A percentile compares a stretch with the other conserved stretches of the same genome.
These are phyloP conservation scores for Sebastes schlegelii DNA, from an alignment of 2,113 vertebrate genomes.

Conservation along the genomic window DNA sequence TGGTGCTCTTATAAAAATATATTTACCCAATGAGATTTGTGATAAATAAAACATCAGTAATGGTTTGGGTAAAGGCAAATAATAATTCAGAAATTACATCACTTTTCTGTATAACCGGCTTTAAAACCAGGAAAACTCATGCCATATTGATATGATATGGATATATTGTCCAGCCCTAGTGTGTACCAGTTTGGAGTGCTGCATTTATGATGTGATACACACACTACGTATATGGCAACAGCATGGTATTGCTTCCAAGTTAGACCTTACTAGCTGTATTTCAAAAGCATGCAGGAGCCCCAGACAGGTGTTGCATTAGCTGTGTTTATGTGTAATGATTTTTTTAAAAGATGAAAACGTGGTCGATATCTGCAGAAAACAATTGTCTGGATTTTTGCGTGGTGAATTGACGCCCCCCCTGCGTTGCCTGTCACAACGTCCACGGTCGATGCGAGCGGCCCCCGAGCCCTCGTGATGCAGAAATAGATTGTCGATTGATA, in stretches of 20 bases:
- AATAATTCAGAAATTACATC: too few species aligned
- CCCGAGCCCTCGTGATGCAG: constrained; percentile 19
- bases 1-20: too few species aligned
- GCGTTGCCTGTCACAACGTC: constrained; percentile 12
- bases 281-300: neutral
- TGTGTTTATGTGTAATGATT: too few species aligned
- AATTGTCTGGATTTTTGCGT: neutral
- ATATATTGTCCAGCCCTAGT: too few species aligned
- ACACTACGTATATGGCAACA: neutral
- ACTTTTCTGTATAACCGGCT: too few species aligned
- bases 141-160: too few species aligned
- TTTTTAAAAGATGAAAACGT: too few species aligned
- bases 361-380: too few species aligned
- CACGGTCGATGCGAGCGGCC: neutral
- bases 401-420: constrained; percentile 13
- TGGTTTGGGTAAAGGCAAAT: too few species aligned
- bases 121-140: too few species aligned
- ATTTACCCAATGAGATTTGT: too few species aligned
- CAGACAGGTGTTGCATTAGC: neutral
- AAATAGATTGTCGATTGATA: neutral
- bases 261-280: neutral
- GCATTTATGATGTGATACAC: neutral
- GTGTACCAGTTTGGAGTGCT: neutral
- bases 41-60: too few species aligned
- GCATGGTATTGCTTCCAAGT: neutral